Base-by-base conservation (phyloP, 2,888 invertebrate genomes). In the Stenodema calcarata region DNA sequence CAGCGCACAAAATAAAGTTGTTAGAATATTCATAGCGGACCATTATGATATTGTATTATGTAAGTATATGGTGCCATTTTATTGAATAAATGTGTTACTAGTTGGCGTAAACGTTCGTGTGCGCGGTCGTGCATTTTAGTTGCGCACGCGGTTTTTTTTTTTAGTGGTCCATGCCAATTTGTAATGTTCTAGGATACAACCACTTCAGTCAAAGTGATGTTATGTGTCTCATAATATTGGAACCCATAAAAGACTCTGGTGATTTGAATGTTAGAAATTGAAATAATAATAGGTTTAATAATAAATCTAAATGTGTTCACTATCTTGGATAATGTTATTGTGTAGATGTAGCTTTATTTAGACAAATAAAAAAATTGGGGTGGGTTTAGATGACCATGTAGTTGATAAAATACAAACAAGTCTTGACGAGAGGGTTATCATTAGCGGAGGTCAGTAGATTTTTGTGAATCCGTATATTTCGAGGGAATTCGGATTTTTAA, bases 291-390 rank as follows among this genome's bases (percentile, higher is more conserved):
- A 73, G 18, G 18, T n/a, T 18, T n/a, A 73, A 35, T 35, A 41
- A 73, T 41, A 78, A 80, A 80, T 54, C 80, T 54, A 54, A 80
- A 80, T 80, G 80, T 80, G 80, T 80, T 80, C 80, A 80, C 73
- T 73, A 73, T 35, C 73, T 73, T 35, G 30, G 30, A 62, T 35
- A 73, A 73, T 73, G 41, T 35, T 7, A 30, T 73, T 73, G 73
- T 73, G 2, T 73, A 73, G 73, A 73, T 30, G 73, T 73, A 73
- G 73, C 16, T 16, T 35, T 73, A 35, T 35, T 16, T 12, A 14
- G 7, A 4, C 7, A 35, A 35, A 23, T 7, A 62, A 62, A 18
- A 2, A 18, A 11, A 62, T 50, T 50, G 50, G 27, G 27, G 12
- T 23, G 62, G 62, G 27, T 23, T 18, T 62, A 62, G 62, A 62